Evolutionary conservation across 2,113 vertebrate species (phyloP).

Genomic region (Isurus oxyrinchus): DNA sequence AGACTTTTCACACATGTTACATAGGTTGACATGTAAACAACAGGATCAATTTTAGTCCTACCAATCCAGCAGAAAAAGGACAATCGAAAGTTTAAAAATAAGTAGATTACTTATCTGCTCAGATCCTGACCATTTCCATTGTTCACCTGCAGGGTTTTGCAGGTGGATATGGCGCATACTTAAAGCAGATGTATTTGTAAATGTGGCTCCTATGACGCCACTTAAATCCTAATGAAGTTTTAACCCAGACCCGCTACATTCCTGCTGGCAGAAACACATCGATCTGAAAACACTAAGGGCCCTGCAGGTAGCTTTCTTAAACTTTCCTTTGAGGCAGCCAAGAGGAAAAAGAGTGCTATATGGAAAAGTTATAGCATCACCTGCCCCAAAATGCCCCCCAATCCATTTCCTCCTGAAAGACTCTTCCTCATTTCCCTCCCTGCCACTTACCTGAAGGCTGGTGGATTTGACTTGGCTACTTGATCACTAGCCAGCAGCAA

Average conservation of each 20-base stretch:
- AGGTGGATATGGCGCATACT: background rate
- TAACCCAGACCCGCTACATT: background rate
- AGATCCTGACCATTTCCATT: background rate
- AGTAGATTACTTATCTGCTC: background rate
- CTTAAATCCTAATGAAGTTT: background rate
- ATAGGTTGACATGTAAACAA: background rate
- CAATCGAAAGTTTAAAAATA: background rate
- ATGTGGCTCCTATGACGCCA: background rate
- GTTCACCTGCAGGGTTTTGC: background rate
- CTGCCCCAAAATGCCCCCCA: background rate
- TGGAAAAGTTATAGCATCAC: background rate
- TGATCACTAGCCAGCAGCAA: background rate
- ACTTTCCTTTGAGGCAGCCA: background rate
- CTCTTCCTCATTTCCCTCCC: background rate
- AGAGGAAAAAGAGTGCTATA: background rate
- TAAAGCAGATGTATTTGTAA: background rate
- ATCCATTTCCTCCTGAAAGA: background rate
- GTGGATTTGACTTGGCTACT: background rate
- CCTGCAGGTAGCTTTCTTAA: background rate
- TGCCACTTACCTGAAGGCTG: background rate
- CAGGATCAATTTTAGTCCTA: background rate
- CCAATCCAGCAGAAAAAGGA: background rate
- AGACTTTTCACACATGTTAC: background rate
- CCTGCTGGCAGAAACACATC: background rate
- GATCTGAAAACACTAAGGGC: background rate